A percentile compares a stretch with the other conserved stretches of the same genome.
These are phyloP conservation scores for Tonatia bakeri DNA, from an alignment of 2,113 vertebrate species.

Conservation along the genomic window DNA sequence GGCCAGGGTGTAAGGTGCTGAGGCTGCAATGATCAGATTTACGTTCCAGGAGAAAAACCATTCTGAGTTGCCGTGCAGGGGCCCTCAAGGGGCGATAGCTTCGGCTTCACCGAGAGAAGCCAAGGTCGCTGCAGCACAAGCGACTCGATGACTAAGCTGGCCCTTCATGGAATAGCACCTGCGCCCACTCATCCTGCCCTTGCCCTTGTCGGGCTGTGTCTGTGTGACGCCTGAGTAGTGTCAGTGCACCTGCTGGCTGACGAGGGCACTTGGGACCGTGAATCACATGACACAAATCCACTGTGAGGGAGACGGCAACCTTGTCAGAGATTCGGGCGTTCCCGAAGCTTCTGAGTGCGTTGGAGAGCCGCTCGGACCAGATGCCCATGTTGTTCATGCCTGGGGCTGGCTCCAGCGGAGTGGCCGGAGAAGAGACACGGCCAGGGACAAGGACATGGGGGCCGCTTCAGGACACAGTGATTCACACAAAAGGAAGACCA, in stretches of 20 bases:
- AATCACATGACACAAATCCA: neutral
- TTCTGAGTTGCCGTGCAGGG: neutral
- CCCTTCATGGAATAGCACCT: neutral
- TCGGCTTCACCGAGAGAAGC: neutral
- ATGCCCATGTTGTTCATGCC: neutral
- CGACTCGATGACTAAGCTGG: neutral
- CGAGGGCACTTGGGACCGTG: neutral
- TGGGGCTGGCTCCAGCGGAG: neutral
- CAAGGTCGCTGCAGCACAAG: neutral
- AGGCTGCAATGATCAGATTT: neutral
- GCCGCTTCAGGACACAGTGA: neutral
- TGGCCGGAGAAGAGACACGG: neutral
- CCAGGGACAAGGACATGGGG: neutral
- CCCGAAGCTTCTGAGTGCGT: neutral
- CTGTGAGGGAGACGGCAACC: neutral
- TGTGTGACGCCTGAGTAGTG: no score
- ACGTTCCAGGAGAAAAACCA: neutral
- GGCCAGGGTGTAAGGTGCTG: neutral
- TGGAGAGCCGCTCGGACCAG: neutral
- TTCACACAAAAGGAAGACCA: neutral
- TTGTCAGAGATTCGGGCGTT: neutral
- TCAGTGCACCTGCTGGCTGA: neutral
- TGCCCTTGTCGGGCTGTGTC: neutral
- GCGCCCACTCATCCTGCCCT: neutral
- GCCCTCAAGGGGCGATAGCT: neutral